Evolutionary conservation across 2,888 invertebrate genomes (phyloP).

Genomic region (Scaptomyza caliginosa): DNA sequence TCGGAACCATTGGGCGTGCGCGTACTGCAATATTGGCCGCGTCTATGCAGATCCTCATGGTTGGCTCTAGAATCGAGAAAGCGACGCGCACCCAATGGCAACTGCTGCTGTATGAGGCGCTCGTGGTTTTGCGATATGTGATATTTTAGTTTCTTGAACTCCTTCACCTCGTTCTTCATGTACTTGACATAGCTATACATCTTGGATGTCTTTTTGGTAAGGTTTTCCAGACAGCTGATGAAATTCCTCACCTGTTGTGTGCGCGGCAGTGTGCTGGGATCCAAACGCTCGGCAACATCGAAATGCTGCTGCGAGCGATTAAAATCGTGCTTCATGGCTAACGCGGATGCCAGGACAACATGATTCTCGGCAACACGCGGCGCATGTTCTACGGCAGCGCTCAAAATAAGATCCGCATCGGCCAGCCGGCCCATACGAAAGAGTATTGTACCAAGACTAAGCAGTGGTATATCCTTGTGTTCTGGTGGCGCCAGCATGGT

Average conservation of each 20-base stretch:
- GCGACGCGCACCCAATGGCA: slow-evolving; percentile 81
- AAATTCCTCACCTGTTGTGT: slow-evolving; percentile 80
- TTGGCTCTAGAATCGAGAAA: slow-evolving; percentile 72
- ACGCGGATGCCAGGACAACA: slow-evolving; percentile 79
- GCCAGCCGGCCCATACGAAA: slow-evolving; percentile 78
- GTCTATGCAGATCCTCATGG: slow-evolving; percentile 79
- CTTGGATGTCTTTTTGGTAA: slow-evolving; percentile 80
- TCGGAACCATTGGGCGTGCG: slow-evolving; percentile 79
- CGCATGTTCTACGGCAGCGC: slow-evolving; percentile 81
- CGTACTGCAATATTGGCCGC: slow-evolving; percentile 83
- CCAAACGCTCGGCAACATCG: slow-evolving; percentile 79
- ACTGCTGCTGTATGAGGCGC: slow-evolving; percentile 81
- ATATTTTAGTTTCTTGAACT: slow-evolving; percentile 79
- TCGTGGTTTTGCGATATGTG: slow-evolving; percentile 80
- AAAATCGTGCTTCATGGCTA: slow-evolving; percentile 82
- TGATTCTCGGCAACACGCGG: slow-evolving; percentile 81
- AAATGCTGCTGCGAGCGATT: slow-evolving; percentile 81
- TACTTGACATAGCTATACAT: slow-evolving; percentile 83
- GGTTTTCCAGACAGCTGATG: slow-evolving; percentile 80
- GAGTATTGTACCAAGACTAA: slow-evolving; percentile 82
- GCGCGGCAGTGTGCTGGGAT: slow-evolving; percentile 77
- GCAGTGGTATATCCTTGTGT: slow-evolving; percentile 79
- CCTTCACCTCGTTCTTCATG: slow-evolving; percentile 81
- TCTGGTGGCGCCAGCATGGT: slow-evolving; percentile 79
- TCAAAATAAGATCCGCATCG: slow-evolving; percentile 80